Evolutionary conservation across 2,797 vertebrate genomes (phyloP), one percentile per base, ranked within the genome.

Genomic region (Silurus aristotelis): DNA sequence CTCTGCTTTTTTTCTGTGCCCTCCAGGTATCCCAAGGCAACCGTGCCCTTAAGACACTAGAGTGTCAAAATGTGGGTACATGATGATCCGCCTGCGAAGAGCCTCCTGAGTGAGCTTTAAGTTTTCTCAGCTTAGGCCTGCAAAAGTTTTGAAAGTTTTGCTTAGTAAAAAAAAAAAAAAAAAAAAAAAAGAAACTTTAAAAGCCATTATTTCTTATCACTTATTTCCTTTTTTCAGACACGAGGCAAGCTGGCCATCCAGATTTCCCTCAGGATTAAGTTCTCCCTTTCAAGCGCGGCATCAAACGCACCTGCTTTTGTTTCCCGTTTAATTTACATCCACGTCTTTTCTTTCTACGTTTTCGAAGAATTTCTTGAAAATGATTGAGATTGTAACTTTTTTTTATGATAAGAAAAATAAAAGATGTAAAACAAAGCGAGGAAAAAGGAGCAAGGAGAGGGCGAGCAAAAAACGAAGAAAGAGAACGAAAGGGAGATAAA

Each of bases 221-320:
- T 75, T 22, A 63, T 15, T 66, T 70, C 20, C 72, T 61, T 85
- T 55, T 66, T 87, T 80, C 27, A 76, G 56, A 77, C 55, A 84
- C 46, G 31, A 85, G 66, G 43, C 61, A 43, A 70, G 68, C 73
- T 67, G 56, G 67, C 64, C 58, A 25, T 82, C 71, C 61, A 77
- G 60, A 71, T 63, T 75, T 58, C 48, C 61, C 73, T 73, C 27
- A 76, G 38, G 76, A 84, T 71, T 38, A 31, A n/a, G 56, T 61
- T 60, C 61, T 43, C 43, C 25, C 58, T 60, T 87, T 84, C 61
- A 87, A n/a, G 58, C 76, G 63, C 67, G 43, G 6, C 75, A 87
- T 82, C 71, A 83, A 84, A 75, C 52, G 14, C 80, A 52, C 80
- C 76, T 77, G 13, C 70, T 71, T 80, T 58, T 86, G 80, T 87